phyloP scores from a whole-genome alignment of 1,140 invertebrate species.

The Parapsyche elsis region DNA sequence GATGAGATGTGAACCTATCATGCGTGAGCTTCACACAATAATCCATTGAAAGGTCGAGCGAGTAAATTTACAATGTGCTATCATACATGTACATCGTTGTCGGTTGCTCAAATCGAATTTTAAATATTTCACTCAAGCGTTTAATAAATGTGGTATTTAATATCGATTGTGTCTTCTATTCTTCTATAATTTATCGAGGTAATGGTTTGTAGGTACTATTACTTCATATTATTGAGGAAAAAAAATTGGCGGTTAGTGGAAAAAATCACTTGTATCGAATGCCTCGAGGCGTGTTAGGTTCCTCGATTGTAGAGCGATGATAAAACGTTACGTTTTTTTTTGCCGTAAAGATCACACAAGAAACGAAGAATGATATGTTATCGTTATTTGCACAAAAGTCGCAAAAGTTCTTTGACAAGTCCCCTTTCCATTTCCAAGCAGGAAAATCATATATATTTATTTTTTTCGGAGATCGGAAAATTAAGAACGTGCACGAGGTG shows the following conservation, averaged over 20 bases:
- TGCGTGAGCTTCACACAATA: not conserved
- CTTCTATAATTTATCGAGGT: too few relatives aligned
- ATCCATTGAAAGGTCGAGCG: not conserved
- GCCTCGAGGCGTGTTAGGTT: too few relatives aligned
- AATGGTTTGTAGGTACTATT: too few relatives aligned
- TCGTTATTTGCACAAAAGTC: conserved; percentile 1
- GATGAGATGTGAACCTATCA: not conserved
- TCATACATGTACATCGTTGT: not conserved
- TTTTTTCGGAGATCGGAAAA: not conserved
- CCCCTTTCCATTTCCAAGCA: not conserved
- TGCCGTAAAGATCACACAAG: too few relatives aligned
- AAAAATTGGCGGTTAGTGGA: too few relatives aligned
- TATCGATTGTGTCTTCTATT: too few relatives aligned
- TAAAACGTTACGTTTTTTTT: too few relatives aligned
- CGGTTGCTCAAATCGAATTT: not conserved
- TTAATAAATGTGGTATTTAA: too few relatives aligned
- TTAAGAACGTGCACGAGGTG: conserved; percentile 17
- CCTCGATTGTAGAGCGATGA: too few relatives aligned
- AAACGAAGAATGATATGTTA: not conserved
- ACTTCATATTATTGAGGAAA: too few relatives aligned
- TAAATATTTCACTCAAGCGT: too few relatives aligned
- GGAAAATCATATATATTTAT: not conserved
- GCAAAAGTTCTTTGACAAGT: conserved; percentile 1
- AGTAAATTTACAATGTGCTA: not conserved
- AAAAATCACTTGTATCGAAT: too few relatives aligned